Evolutionary conservation across 1,140 invertebrate genomes (phyloP).

Genomic region (Gonioctena quinquepunctata): DNA sequence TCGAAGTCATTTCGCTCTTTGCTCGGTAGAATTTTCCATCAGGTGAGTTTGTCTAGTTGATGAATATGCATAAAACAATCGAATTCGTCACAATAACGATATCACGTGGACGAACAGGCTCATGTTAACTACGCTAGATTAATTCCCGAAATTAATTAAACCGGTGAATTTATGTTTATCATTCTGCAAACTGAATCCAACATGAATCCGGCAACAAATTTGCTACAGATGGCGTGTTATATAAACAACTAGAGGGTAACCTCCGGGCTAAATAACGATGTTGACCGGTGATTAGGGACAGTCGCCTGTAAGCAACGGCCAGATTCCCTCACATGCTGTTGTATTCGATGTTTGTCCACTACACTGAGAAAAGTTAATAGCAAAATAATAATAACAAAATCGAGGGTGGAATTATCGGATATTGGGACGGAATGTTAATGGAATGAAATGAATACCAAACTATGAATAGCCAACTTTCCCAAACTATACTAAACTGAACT

Average conservation of each 20-base stretch:
- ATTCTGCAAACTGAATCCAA: conserved; percentile 11
- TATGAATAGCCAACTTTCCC: too few relatives aligned
- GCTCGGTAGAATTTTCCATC: too few relatives aligned
- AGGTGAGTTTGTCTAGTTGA: too few relatives aligned
- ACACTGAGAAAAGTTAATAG: too few relatives aligned
- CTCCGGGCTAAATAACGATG: conserved; percentile 11
- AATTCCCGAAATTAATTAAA: conserved; percentile 5
- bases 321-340: background rate
- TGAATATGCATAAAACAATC: background rate
- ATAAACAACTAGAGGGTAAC: conserved; percentile 7
- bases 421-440: too few relatives aligned
- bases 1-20: too few relatives aligned
- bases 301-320: conserved; percentile 2
- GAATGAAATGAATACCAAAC: too few relatives aligned
- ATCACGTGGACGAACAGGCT: background rate
- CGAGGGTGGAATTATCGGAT: too few relatives aligned
- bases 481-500: too few relatives aligned
- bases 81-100: background rate
- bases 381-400: too few relatives aligned
- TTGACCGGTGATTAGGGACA: conserved; percentile 8
- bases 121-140: background rate
- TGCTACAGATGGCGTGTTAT: conserved; percentile 13
- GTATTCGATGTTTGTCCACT: background rate
- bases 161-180: conserved; percentile 8
- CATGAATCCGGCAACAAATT: conserved; percentile 9